Percentiles rank a stretch among this genome's conserved stretches.
phyloP scores from a whole-genome alignment of 2,797 vertebrate genomes.

The Halcyon chelicuti region DNA sequence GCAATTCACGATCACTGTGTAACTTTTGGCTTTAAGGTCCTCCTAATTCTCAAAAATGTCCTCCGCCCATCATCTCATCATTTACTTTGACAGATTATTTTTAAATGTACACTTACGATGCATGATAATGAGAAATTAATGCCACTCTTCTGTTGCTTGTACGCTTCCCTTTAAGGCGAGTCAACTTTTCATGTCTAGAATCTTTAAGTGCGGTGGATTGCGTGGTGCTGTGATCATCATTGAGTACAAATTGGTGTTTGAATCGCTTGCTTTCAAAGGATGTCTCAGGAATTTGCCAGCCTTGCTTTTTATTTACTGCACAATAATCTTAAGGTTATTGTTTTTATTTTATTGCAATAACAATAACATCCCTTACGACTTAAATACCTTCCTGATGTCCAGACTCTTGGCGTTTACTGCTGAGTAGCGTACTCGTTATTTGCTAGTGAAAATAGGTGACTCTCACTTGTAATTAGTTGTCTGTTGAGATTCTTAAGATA shows the following conservation, averaged over 20 bases:
- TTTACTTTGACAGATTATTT: background rate
- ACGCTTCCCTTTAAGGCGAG: background rate
- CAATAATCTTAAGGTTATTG: background rate
- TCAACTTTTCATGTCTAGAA: background rate
- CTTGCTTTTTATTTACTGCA: background rate
- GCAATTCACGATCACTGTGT: background rate
- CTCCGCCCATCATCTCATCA: rapidly evolving
- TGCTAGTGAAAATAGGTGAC: background rate
- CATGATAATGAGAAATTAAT: background rate
- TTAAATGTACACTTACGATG: background rate
- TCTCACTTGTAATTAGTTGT: background rate
- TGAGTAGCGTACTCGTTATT: background rate
- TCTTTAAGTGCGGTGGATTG: background rate
- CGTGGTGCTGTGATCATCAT: background rate
- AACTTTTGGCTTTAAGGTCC: background rate
- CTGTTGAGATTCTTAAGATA: background rate
- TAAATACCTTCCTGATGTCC: background rate
- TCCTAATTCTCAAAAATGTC: background rate
- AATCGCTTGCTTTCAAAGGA: background rate
- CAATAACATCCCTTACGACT: background rate
- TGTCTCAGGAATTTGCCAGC: background rate
- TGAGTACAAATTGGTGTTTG: background rate
- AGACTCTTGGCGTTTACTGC: background rate
- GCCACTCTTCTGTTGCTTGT: background rate
- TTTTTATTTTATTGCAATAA: background rate